Percentiles rank a stretch among this genome's conserved stretches.
Evolutionary conservation across 2,888 invertebrate genomes (phyloP).

Genomic region (Trichacis sp.): DNA sequence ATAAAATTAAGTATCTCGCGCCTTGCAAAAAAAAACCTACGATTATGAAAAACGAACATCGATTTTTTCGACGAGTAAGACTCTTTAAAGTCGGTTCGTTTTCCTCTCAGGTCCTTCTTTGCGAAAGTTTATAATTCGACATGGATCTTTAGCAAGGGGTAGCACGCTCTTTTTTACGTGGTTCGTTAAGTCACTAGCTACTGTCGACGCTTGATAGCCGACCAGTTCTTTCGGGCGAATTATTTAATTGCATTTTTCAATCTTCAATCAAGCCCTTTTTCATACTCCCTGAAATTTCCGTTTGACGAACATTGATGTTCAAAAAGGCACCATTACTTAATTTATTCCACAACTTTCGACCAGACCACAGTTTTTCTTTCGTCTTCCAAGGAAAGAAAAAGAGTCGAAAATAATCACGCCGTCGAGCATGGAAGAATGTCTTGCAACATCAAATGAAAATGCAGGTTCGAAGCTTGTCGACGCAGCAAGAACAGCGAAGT

Average conservation of each 20-base stretch:
- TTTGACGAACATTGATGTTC: neutral
- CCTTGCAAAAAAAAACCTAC: too few species aligned
- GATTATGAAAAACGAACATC: too few species aligned
- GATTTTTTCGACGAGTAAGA: too few species aligned
- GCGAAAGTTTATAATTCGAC: slow-evolving; percentile 2
- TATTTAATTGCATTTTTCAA: slow-evolving; percentile 2
- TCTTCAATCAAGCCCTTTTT: neutral
- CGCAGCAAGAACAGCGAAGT: neutral
- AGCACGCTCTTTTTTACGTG: slow-evolving; percentile 1
- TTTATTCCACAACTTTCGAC: too few species aligned
- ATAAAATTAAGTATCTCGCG: too few species aligned
- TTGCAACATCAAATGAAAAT: neutral
- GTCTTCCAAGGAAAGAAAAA: too few species aligned
- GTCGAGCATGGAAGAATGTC: too few species aligned
- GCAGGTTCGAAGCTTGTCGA: neutral
- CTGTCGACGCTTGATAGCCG: slow-evolving; percentile 5
- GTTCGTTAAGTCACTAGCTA: slow-evolving; percentile 5
- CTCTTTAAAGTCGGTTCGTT: too few species aligned
- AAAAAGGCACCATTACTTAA: too few species aligned
- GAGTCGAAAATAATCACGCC: too few species aligned
- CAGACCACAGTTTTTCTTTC: too few species aligned
- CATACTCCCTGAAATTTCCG: neutral
- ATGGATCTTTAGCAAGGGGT: slow-evolving; percentile 5
- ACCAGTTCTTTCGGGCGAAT: slow-evolving; percentile 4
- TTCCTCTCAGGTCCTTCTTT: neutral